Evolutionary conservation across 2,888 invertebrate species (phyloP).

Genomic region (Trissonchulus latispiculum): DNA sequence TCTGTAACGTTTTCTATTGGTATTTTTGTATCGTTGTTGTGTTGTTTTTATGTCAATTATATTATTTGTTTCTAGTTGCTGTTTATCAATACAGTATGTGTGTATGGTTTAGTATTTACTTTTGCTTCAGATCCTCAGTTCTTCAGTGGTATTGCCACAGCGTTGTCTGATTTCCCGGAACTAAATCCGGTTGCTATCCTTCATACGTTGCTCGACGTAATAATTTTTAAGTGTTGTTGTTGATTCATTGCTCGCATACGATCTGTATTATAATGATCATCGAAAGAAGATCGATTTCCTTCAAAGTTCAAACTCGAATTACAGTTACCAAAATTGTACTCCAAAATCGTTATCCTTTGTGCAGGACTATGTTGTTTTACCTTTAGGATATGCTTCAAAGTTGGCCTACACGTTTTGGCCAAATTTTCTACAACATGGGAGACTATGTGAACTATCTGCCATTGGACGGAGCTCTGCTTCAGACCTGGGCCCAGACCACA

Average conservation of each 20-base stretch:
- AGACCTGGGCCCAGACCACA: conserved; percentile 68
- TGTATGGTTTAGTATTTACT: too few relatives aligned
- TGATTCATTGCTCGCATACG: too few relatives aligned
- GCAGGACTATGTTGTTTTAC: too few relatives aligned
- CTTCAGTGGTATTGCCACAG: conserved; percentile 83
- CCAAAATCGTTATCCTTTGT: too few relatives aligned
- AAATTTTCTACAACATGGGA: conserved; percentile 77
- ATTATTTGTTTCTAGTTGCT: too few relatives aligned
- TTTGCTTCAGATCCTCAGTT: conserved; percentile 57
- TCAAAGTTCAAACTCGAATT: too few relatives aligned
- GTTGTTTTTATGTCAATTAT: not conserved
- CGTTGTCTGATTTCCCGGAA: conserved; percentile 88
- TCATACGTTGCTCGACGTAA: conserved; percentile 76
- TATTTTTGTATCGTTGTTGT: not conserved
- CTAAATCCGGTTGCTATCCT: conserved; percentile 86
- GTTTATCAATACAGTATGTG: too few relatives aligned
- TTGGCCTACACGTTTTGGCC: conserved; percentile 64
- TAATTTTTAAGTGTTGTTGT: too few relatives aligned
- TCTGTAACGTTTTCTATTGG: too few relatives aligned
- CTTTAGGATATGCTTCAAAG: conserved; percentile 62
- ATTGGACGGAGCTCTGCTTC: conserved; percentile 60
- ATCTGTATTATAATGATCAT: too few relatives aligned
- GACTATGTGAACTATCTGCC: conserved; percentile 84
- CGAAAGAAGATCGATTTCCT: too few relatives aligned
- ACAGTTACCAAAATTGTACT: too few relatives aligned